Evolutionary conservation across 1,140 invertebrate genomes (phyloP), one percentile per base, ranked within the genome.

Genomic region (Zaprionus tsacasi): DNA sequence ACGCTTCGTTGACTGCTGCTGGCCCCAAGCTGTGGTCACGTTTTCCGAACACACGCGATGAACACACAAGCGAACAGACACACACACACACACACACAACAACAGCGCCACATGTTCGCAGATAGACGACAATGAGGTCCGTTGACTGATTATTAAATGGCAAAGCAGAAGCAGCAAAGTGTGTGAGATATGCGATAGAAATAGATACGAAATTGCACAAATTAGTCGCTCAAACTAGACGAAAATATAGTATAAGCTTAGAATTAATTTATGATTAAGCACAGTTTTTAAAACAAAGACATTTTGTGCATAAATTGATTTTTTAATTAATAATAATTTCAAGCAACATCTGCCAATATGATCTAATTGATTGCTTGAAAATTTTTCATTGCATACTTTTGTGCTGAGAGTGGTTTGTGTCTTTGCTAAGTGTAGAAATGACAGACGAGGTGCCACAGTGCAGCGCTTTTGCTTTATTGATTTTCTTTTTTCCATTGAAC

Each of bases 11-110:
- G 70, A 36, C 35, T 21, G 57, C 35, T 21, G 57, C 25, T 65
- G 64, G 21, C 35, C 64, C 61, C 27, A 52, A 56, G 40, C 57
- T 58, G 48, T 76, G 70, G 81, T 89, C 85, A 89, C 85, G 85
- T 89, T 89, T 89, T 55, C 7, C 6, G 57, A 74, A 89, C 78
- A 85, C 70, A 66, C 77, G 73, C 60, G 59, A 64, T 61, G 40
- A 58, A 58, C 60, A 60, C 63, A 69, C 27, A 52, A 15, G 27
- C 10, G 17, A n/a, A 70, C 45, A 50, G 7, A 55, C 54, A 38
- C 36, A 48, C 27, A 38, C 25, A 61, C 33, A 50, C 5, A 33
- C n/a, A n/a, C n/a, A n/a, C n/a, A 11, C 17, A 25, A 13, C 35
- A 17, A 35, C 48, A 56, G 8, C 21, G 50, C 55, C 35, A 50